A percentile compares a stretch with the other conserved stretches of the same genome.
phyloP scores from a whole-genome alignment of 2,797 vertebrate species.

The Myotis myotis region DNA sequence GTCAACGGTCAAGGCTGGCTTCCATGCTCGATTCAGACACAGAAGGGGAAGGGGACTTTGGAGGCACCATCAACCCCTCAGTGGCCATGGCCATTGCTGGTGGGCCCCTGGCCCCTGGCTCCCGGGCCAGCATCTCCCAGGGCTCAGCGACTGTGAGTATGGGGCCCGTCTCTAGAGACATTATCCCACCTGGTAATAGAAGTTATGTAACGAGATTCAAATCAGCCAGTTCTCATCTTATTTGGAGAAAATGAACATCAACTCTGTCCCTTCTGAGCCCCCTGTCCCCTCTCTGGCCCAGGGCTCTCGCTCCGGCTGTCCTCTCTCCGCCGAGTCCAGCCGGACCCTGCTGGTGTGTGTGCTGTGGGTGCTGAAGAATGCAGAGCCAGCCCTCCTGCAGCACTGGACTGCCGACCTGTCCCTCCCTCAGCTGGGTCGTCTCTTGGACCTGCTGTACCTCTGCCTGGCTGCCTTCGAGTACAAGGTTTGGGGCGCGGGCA shows the following conservation, averaged over 20 bases:
- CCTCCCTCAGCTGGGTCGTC: constrained; percentile 90
- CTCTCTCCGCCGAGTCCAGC: constrained; percentile 91
- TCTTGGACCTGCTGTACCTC: constrained; percentile 92
- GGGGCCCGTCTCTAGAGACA: neutral
- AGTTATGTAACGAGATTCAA: rapidly evolving
- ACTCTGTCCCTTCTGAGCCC: neutral
- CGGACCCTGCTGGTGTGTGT: constrained; percentile 91
- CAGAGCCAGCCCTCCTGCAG: constrained; percentile 89
- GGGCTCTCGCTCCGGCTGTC: constrained; percentile 87
- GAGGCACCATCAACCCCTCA: constrained; percentile 91
- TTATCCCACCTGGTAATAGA: neutral
- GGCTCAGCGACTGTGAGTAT: constrained; percentile 89
- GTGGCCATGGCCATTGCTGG: constrained; percentile 96
- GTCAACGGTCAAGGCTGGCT: constrained; percentile 87
- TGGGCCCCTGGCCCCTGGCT: constrained; percentile 88
- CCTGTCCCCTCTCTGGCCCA: constrained; percentile 68
- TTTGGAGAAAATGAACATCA: neutral
- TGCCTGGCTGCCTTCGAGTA: constrained; percentile 93
- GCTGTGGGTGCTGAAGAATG: constrained; percentile 95
- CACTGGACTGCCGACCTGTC: constrained; percentile 92
- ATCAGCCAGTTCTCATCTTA: neutral
- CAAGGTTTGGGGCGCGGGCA: constrained; percentile 77
- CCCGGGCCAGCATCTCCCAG: constrained; percentile 87
- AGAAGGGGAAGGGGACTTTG: constrained; percentile 85
- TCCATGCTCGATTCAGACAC: constrained; percentile 85